phyloP scores from a whole-genome alignment of 2,797 vertebrate species.

The Pempheris klunzingeri region DNA sequence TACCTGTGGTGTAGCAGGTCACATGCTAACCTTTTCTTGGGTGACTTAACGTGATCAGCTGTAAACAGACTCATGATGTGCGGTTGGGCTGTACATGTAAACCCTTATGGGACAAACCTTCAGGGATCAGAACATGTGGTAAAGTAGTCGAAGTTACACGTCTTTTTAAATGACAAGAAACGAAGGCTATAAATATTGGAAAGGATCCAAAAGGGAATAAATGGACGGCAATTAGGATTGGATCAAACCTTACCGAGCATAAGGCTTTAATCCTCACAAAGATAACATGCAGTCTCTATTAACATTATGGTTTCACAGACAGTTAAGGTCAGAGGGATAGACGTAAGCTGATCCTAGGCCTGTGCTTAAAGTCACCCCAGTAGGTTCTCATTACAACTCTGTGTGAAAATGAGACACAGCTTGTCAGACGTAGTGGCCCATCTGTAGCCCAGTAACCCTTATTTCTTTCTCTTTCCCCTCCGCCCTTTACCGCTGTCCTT shows the following conservation, averaged over 20 bases:
- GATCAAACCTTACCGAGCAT: background rate
- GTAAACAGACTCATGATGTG: slow-evolving; percentile 25
- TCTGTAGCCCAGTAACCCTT: slow-evolving; percentile 67
- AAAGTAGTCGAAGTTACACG: background rate
- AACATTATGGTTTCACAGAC: slow-evolving; percentile 58
- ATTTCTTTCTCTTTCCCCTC: slow-evolving; percentile 28
- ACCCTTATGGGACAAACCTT: background rate
- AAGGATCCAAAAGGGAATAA: background rate
- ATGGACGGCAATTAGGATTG: background rate
- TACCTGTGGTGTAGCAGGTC: slow-evolving; percentile 48
- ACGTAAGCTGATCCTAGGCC: slow-evolving; percentile 73
- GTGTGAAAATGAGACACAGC: slow-evolving; percentile 86
- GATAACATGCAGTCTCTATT: slow-evolving; percentile 32
- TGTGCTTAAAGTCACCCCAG: slow-evolving; percentile 70
- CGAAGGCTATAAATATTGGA: slow-evolving; percentile 20
- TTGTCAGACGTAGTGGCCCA: slow-evolving; percentile 66
- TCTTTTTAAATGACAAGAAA: slow-evolving; percentile 17
- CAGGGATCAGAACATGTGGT: background rate
- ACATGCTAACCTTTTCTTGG: slow-evolving; percentile 45
- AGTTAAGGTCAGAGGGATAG: slow-evolving; percentile 51
- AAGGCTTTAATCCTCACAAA: slow-evolving; percentile 30
- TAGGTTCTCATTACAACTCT: slow-evolving; percentile 85
- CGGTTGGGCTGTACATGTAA: background rate
- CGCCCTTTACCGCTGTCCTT: slow-evolving; percentile 45
- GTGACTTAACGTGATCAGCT: slow-evolving; percentile 36